Conservation (phyloP, 1,140 invertebrate genomes). For the Chrysomallon squamiferum region DNA sequence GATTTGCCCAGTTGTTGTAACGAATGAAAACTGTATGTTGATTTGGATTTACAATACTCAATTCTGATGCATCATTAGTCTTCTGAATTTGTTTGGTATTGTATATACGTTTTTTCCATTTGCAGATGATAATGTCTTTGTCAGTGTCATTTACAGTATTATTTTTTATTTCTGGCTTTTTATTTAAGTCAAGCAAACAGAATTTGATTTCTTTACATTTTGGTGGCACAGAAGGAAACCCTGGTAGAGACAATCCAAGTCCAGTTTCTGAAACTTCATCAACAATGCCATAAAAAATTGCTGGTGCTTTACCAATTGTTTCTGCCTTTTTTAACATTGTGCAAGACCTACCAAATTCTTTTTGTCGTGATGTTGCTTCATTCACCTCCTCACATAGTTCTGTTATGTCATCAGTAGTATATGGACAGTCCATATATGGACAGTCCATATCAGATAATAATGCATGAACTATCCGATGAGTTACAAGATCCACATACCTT, state of each 20-base stretch:
- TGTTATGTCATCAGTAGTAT: constrained; percentile 22
- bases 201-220: constrained; percentile 22
- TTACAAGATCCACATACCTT: constrained; percentile 86
- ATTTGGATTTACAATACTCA: constrained; percentile 10
- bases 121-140: not conserved
- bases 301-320: constrained; percentile 15
- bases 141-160: constrained; percentile 3
- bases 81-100: constrained; percentile 4
- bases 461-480: constrained; percentile 45
- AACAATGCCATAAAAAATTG: constrained; percentile 24
- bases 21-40: not conserved
- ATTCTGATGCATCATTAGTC: not conserved
- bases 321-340: constrained; percentile 13
- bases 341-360: constrained; percentile 26
- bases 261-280: constrained; percentile 16
- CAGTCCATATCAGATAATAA: constrained; percentile 18
- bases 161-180: constrained; percentile 13
- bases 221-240: constrained; percentile 13
- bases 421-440: too few species aligned
- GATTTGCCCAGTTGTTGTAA: constrained; percentile 5
- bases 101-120: constrained; percentile 13
- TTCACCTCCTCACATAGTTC: constrained; percentile 30
- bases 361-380: constrained; percentile 22
- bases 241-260: constrained; percentile 21
- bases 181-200: constrained; percentile 24